Percentiles rank a stretch among this genome's conserved stretches.
These are phyloP conservation scores for Leptopilina boulardi DNA, from an alignment of 1,140 invertebrate species.

Conservation along the genomic window DNA sequence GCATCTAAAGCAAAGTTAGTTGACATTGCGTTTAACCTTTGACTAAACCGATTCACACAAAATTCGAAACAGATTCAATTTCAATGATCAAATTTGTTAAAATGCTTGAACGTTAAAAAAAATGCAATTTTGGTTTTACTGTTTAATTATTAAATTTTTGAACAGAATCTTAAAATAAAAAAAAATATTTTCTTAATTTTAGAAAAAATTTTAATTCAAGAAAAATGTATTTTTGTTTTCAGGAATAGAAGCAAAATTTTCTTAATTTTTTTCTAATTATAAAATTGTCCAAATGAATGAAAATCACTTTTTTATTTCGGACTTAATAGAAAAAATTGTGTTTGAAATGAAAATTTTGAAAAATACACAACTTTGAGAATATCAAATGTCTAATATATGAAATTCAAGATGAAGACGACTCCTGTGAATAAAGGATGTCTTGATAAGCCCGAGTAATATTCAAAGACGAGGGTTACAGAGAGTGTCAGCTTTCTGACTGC, in stretches of 20 bases:
- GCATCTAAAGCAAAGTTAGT: constrained; percentile 4
- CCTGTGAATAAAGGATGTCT: constrained; percentile 17
- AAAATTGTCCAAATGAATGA: no score
- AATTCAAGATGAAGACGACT: constrained; percentile 18
- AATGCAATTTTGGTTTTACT: no score
- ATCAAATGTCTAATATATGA: not conserved
- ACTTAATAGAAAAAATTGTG: no score
- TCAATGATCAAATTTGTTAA: not conserved
- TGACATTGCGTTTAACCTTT: constrained; percentile 31
- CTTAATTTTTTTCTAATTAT: no score
- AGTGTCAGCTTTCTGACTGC: constrained; percentile 15
- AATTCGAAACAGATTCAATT: not conserved
- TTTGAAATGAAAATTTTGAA: not conserved
- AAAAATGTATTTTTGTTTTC: not conserved
- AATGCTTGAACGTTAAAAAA: no score
- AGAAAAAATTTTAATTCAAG: no score
- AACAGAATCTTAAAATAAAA: no score
- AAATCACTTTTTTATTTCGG: no score
- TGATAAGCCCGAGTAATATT: constrained; percentile 22
- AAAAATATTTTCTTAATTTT: no score
- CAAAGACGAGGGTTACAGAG: constrained; percentile 15
- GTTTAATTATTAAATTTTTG: no score
- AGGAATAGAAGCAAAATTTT: not conserved
- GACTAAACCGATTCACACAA: not conserved
- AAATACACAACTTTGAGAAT: no score